Evolutionary conservation across 2,797 vertebrate genomes (phyloP).

Genomic region (Discoglossus pictus): DNA sequence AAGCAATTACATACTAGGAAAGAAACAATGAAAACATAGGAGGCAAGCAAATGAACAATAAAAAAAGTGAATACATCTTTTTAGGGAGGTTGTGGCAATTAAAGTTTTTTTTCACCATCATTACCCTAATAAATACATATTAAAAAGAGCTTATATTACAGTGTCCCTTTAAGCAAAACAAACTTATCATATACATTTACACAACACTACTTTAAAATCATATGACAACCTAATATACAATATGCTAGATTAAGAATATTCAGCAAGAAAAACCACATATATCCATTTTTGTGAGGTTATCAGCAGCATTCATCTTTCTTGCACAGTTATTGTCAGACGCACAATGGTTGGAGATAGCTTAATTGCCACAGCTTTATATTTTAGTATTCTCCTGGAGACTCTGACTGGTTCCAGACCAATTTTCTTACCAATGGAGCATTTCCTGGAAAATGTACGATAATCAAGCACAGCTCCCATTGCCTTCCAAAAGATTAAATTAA

Average conservation of each 20-base stretch:
- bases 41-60: no score
- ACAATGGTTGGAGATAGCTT: conserved; percentile 46
- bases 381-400: conserved; percentile 44
- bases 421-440: conserved; percentile 52
- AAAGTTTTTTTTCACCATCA: no score
- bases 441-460: conserved; percentile 48
- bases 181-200: no score
- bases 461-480: conserved; percentile 38
- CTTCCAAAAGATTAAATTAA: conserved; percentile 52
- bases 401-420: conserved; percentile 44
- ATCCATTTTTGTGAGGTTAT: conserved; percentile 42
- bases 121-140: no score
- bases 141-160: no score
- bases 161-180: no score
- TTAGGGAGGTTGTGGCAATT: no score
- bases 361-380: conserved; percentile 35
- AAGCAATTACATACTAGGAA: no score
- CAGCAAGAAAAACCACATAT: conserved; percentile 12
- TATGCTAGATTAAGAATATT: neutral
- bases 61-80: no score
- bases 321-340: conserved; percentile 42
- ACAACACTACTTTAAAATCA: no score
- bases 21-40: no score
- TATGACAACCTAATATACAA: neutral
- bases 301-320: conserved; percentile 43